A percentile compares a stretch with the other conserved stretches of the same genome.
phyloP scores from a whole-genome alignment of 1,140 invertebrate genomes.

The Philopotamus ludificatus region DNA sequence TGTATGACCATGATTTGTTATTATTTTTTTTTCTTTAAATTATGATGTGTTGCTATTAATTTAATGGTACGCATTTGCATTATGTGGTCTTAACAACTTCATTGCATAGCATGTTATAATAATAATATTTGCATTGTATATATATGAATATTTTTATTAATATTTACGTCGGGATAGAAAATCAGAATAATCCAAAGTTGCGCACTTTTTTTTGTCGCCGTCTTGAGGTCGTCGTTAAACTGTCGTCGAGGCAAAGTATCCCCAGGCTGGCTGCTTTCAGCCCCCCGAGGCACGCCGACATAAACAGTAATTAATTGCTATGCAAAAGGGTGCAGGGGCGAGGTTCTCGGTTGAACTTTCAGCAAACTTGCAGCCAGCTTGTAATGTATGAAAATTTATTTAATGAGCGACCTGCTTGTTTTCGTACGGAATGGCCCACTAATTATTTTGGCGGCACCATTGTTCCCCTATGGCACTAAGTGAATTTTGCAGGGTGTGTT shows the following conservation, averaged over 20 bases:
- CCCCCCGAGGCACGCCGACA: not conserved
- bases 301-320: conserved; percentile 14
- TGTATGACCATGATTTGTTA: no score
- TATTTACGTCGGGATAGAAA: no score
- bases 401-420: not conserved
- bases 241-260: not conserved
- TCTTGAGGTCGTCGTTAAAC: not conserved
- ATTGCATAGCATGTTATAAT: no score
- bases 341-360: no score
- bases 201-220: not conserved
- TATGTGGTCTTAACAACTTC: no score
- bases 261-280: not conserved
- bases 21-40: no score
- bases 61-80: no score
- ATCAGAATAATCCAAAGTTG: not conserved
- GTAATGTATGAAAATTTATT: not conserved
- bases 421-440: not conserved
- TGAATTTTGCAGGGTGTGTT: no score
- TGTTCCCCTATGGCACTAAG: no score
- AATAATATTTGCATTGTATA: not conserved
- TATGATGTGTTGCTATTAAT: no score
- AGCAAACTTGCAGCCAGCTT: not conserved
- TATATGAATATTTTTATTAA: not conserved
- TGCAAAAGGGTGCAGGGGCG: not conserved
- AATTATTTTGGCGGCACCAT: not conserved